These are phyloP conservation scores for Megaceryle alcyon DNA, from an alignment of 2,797 vertebrate species.

Conservation along the genomic window DNA sequence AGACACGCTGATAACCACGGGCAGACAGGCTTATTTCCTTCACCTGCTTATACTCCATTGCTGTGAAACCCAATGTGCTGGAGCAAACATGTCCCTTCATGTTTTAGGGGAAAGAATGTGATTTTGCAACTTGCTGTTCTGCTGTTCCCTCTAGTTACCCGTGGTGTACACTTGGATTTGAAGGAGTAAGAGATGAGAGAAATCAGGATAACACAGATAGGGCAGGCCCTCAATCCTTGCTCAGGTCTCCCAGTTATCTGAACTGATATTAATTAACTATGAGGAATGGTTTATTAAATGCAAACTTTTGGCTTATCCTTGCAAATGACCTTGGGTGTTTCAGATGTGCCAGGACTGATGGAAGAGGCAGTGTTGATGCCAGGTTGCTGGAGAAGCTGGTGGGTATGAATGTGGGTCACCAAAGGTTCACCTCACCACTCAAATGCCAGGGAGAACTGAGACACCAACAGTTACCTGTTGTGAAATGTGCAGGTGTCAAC, in stretches of 20 bases:
- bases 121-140: background rate
- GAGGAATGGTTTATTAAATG: background rate
- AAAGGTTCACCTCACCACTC: background rate
- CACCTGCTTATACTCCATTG: background rate
- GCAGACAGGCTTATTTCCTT: background rate
- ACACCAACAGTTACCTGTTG: background rate
- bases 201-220: background rate
- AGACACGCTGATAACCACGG: background rate
- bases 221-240: background rate
- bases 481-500: background rate
- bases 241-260: background rate
- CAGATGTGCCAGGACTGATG: background rate
- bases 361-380: background rate
- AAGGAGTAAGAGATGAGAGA: background rate
- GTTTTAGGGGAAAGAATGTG: constrained; percentile 16
- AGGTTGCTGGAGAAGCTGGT: background rate
- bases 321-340: background rate
- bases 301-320: background rate
- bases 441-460: background rate
- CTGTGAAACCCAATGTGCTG: background rate
- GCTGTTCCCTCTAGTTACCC: background rate
- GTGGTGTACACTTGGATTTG: background rate
- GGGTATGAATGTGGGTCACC: background rate
- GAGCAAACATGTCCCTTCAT: constrained; percentile 23
- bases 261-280: background rate